Conservation (phyloP, 2,888 invertebrate species). For the Phalangium opilio region DNA sequence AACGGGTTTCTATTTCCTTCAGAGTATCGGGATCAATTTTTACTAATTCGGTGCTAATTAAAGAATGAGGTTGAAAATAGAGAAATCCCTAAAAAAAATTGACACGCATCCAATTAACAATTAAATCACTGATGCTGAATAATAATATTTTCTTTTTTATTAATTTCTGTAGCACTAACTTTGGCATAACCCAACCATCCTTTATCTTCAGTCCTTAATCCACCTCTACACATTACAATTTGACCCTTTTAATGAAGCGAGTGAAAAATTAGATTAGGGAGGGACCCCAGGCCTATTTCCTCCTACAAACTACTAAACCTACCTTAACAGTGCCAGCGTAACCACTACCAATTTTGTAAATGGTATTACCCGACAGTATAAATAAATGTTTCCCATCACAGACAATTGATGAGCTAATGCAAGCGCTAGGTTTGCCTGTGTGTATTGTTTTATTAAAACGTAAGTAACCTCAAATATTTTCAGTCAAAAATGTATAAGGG, state of each 20-base stretch:
- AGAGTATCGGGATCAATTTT: slow-evolving; percentile 41
- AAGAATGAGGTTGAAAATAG: slow-evolving; percentile 50
- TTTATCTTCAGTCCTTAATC: slow-evolving; percentile 43
- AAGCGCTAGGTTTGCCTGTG: too few relatives aligned
- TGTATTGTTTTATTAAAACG: too few relatives aligned
- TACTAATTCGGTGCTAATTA: slow-evolving; percentile 39
- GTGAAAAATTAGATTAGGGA: too few relatives aligned
- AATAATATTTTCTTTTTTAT: too few relatives aligned
- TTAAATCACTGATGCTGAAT: too few relatives aligned
- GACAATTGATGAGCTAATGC: slow-evolving; percentile 40
- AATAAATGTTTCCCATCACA: slow-evolving; percentile 84
- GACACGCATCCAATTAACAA: slow-evolving; percentile 19
- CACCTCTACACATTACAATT: slow-evolving; percentile 17
- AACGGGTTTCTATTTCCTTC: slow-evolving; percentile 26
- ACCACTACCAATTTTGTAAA: slow-evolving; percentile 88
- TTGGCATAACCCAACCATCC: slow-evolving; percentile 77
- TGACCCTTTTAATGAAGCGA: slow-evolving; percentile 10
- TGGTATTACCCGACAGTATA: slow-evolving; percentile 56
- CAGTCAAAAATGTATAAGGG: neutral
- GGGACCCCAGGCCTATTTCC: neutral
- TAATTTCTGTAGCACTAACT: slow-evolving; percentile 45
- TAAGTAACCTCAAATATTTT: too few relatives aligned
- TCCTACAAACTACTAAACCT: neutral
- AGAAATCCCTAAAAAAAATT: slow-evolving; percentile 47
- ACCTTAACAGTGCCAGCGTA: slow-evolving; percentile 78